Percentiles rank a stretch among this genome's conserved stretches.
phyloP scores from a whole-genome alignment of 2,888 invertebrate species.

The Poecilobothrus nobilitatus region DNA sequence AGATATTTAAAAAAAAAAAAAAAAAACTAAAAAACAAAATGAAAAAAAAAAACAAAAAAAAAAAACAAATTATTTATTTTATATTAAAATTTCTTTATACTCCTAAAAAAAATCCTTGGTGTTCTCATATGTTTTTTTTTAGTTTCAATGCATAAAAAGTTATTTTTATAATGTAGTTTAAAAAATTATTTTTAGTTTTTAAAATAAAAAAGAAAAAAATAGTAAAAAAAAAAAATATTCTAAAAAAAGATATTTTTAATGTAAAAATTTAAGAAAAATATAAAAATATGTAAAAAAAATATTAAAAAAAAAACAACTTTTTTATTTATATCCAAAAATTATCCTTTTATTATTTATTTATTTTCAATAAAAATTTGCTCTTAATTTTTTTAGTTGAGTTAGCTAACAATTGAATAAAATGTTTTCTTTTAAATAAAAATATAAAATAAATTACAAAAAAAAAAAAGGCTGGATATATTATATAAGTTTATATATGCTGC shows the following conservation, averaged over 20 bases:
- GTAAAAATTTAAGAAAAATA: neutral
- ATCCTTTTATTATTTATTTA: neutral
- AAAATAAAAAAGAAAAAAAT: neutral
- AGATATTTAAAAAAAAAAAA: neutral
- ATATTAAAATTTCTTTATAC: conserved; percentile 4
- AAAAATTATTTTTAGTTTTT: neutral
- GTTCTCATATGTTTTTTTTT: neutral
- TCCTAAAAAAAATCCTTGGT: neutral
- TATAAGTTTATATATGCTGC: neutral
- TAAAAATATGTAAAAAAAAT: neutral
- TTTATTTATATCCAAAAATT: neutral
- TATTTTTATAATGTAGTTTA: too few relatives aligned
- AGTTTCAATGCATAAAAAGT: neutral
- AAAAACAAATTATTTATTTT: neutral
- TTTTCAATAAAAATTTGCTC: too few relatives aligned
- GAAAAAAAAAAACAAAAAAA: neutral
- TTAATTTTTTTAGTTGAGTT: too few relatives aligned
- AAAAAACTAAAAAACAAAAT: too few relatives aligned
- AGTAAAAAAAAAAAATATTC: neutral
- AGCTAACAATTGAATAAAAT: too few relatives aligned
- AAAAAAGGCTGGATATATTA: neutral
- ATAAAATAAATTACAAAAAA: neutral
- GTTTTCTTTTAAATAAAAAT: too few relatives aligned
- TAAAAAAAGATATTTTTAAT: neutral
- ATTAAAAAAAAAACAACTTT: neutral